Base-by-base conservation (phyloP, 1,140 invertebrate species). In the Diorhabda sublineata region DNA sequence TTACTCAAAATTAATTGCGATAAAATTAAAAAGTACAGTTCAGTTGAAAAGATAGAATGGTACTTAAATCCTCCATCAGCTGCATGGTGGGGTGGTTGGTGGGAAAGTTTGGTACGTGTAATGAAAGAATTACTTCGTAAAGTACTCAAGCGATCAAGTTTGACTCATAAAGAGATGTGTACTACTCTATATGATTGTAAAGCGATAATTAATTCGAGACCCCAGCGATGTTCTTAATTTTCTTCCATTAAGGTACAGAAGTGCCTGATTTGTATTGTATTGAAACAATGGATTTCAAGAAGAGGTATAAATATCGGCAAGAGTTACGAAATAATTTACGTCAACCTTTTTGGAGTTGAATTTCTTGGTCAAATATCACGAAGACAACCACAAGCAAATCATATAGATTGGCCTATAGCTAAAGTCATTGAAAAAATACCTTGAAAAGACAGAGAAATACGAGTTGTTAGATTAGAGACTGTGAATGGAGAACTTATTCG, bases 21-120 rank as follows among this genome's bases (percentile, higher is more conserved):
- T 11, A 45, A 3, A 58, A 59, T 69, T 1, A 4, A 3, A n/a
- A 71, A 68, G 58, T 68, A 73, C 11, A 74, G 69, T 58, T 8
- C 61, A 3, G 41, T 66, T 2, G 3, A 72, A 45, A 59, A 64
- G 58, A 78, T 81, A 11, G 26, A 68, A 8, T 83, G 82, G 82
- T 69, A 69, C 47, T 82, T 81, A 67, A 81, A 76, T 66, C 76
- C 79, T 11, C 78, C 80, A 8, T 66, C 74, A 5, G 77, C 80
- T 11, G 62, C 79, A 2, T 80, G 77, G 77, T 79, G 78, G 78
- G 26, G 26, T 26, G 26, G 26, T 26, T 26, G 26, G 26, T 26
- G 26, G 26, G 26, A 2, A 26, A 26, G 26, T 1, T 26, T 26
- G 26, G 1, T 26, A 26, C 26, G 1, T 26, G 26, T 26, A 26